Conservation (phyloP, 2,888 invertebrate species). For the Xanthorhoe spadicearia region DNA sequence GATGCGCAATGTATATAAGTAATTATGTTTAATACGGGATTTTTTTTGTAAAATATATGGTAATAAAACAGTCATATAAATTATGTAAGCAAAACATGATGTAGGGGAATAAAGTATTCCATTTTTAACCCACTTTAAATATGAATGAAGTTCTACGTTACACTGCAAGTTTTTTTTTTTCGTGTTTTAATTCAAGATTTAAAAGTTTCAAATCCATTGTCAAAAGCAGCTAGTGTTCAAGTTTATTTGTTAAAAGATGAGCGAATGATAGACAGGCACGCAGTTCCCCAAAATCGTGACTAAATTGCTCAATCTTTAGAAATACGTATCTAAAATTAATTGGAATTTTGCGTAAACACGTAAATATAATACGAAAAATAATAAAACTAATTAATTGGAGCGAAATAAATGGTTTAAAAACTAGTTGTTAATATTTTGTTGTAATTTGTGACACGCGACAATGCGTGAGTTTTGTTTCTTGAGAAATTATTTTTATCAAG, state of each 20-base stretch:
- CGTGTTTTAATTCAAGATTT: no score
- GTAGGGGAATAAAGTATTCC: no score
- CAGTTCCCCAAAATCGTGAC: slow-evolving; percentile 35
- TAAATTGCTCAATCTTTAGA: slow-evolving; percentile 26
- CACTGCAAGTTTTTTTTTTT: no score
- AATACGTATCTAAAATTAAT: slow-evolving; percentile 4
- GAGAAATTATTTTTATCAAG: slow-evolving; percentile 3
- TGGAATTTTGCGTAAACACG: slow-evolving; percentile 29
- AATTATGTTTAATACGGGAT: no score
- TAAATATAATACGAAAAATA: slow-evolving; percentile 21
- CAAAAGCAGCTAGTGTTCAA: not conserved
- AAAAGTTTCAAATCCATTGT: no score
- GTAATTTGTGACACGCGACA: slow-evolving; percentile 19
- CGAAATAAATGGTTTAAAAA: slow-evolving; percentile 28
- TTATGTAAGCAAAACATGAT: no score
- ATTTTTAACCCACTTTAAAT: no score
- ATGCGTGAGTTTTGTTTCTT: slow-evolving; percentile 16
- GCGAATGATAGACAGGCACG: slow-evolving; percentile 35
- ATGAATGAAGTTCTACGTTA: no score
- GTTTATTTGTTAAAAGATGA: slow-evolving; percentile 7
- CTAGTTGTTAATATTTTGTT: slow-evolving; percentile 15
- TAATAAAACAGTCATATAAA: no score
- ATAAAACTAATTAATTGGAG: slow-evolving; percentile 34
- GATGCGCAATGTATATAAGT: no score
- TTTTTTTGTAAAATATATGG: no score